Evolutionary conservation across 2,888 invertebrate genomes (phyloP), one percentile per base, ranked within the genome.

Genomic region (Xestoiulus laeticollis): DNA sequence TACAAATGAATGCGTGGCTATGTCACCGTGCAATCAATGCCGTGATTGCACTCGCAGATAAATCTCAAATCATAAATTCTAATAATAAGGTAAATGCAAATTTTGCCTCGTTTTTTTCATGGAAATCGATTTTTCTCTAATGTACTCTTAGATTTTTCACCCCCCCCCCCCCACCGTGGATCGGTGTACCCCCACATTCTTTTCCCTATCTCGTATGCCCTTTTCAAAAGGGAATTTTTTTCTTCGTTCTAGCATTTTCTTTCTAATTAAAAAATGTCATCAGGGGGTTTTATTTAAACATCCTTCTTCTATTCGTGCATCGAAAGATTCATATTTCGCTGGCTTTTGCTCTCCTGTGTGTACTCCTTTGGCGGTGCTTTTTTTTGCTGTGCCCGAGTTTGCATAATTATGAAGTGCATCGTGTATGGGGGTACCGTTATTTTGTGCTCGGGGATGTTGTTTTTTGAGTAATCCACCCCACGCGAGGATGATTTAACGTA

Each of bases 221-320:
- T 68, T 26, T 68, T 26, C n/a, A n/a, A 68, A 68, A 26, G 68
- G 26, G 26, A 26, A 26, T 68, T 68, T 68, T 22, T 59, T 22
- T 59, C 8, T 68, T 68, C 12, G 12, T 26, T 12, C 26, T 68
- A 68, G 68, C 68, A 68, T 22, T 68, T 68, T 68, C 68, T 68
- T 68, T 68, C 68, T 68, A 68, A 68, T 68, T 68, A 59, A 68
- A 68, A 68, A 68, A 68, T 68, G 68, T 68, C 68, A 68, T 68
- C 68, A 68, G 68, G 68, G 68, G 26, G 6, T 26, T 68, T 68
- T 68, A 68, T 68, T 68, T 68, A 68, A 68, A 68, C n/a, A 68
- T 68, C 26, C 68, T 68, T 68, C 68, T 26, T 68, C 68, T 26
- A 68, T 68, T 26, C 26, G 68, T 68, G 26, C 68, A 30, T 68